Conservation (phyloP, 2,888 invertebrate genomes). For the Drosophila eohydei region DNA sequence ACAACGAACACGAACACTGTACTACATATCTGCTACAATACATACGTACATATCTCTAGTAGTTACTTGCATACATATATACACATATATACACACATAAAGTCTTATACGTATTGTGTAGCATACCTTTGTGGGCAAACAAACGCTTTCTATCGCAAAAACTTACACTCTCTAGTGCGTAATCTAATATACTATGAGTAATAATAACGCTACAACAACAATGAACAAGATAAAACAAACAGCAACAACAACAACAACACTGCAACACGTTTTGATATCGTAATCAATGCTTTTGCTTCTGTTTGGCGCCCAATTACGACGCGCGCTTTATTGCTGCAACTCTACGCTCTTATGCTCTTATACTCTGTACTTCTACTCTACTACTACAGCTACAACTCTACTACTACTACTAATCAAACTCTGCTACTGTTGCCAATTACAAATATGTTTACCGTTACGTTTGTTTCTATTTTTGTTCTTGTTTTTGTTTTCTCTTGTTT, state of each 20-base stretch:
- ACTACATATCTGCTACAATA: constrained; percentile 46
- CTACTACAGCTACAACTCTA: not conserved
- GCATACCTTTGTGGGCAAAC: constrained; percentile 73
- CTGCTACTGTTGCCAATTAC: constrained; percentile 54
- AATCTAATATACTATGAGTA: not conserved
- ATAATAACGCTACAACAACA: constrained; percentile 14
- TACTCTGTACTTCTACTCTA: constrained; percentile 11
- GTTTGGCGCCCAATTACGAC: constrained; percentile 55
- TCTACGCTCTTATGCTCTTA: constrained; percentile 35
- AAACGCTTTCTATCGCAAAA: constrained; percentile 23
- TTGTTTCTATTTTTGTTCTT: not conserved
- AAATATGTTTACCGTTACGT: constrained; percentile 35
- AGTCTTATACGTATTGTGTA: constrained; percentile 56
- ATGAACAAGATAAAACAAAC: constrained; percentile 2
- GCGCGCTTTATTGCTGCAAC: constrained; percentile 67
- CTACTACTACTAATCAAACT: constrained; percentile 27
- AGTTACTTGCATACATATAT: constrained; percentile 25
- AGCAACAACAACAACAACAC: constrained; percentile 20
- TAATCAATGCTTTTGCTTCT: constrained; percentile 77
- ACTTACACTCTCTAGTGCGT: constrained; percentile 20
- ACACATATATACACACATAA: constrained; percentile 10
- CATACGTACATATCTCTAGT: constrained; percentile 11
- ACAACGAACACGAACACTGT: constrained; percentile 74
- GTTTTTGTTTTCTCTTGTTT: constrained; percentile 25
- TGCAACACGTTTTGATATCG: constrained; percentile 59